Base-by-base conservation (phyloP, 1,140 invertebrate species). In the Bombyx mandarina region DNA sequence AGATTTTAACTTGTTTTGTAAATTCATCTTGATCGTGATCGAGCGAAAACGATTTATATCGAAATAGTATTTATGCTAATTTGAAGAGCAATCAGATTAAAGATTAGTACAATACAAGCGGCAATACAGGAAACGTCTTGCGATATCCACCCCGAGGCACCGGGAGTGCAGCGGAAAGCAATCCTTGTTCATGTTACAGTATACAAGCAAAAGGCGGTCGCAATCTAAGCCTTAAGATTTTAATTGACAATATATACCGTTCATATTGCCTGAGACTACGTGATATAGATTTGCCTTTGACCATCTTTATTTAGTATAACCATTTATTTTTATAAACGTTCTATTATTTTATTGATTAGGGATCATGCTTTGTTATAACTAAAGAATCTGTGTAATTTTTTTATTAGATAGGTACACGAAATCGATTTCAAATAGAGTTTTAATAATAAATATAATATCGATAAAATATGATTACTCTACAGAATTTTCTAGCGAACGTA, bases 41-140 rank as follows among this genome's bases (percentile, higher is more conserved):
- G 26, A 35, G 2, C 2, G 4, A 35, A 5, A 35, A 35, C 2
- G 26, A 35, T 35, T 35, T 35, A 35, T 35, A 35, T 35, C 26
- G 26, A 78, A 75, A 80, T 79, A 76, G 74, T 78, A 74, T 80
- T 79, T 77, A 86, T 83, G 79, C 78, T 79, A 79, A 82, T 82
- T 76, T 71, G 71, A 65, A 58, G 70, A 75, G 72, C 67, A 72
- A 66, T 71, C 65, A 73, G 70, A 71, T 73, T 77, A 72, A 71
- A 72, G 70, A 68, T 74, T 75, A 67, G 66, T 73, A 67, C 60
- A 71, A 66, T 72, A 66, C 69, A 62, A 60, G 66, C 57, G 66
- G 69, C 75, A 78, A 82, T 82, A 80, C 79, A 84, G 83, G 81
- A 86, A 84, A 84, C 68, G 76, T 80, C 64, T 63, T 71, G 68